phyloP scores from a whole-genome alignment of 2,888 invertebrate species.

The Dolichomitus sp. region DNA sequence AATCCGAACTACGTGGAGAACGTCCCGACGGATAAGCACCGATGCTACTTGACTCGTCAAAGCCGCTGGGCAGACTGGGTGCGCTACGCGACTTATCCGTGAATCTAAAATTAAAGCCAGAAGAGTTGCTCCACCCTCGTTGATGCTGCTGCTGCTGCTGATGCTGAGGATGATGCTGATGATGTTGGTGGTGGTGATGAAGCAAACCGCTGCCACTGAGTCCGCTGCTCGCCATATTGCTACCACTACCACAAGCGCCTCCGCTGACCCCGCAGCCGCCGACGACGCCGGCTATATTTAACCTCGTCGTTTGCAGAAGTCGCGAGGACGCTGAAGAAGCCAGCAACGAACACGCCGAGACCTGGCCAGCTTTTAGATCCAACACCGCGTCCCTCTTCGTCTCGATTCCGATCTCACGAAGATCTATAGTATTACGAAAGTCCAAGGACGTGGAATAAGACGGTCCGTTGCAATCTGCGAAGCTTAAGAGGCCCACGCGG shows the following conservation, averaged over 20 bases:
- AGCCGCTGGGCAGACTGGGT: slow-evolving; percentile 84
- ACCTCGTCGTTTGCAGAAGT: slow-evolving; percentile 77
- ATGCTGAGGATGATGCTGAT: slow-evolving; percentile 72
- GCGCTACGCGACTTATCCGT: slow-evolving; percentile 85
- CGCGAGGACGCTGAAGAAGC: slow-evolving; percentile 76
- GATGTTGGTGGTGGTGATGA: slow-evolving; percentile 69
- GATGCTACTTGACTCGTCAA: slow-evolving; percentile 74
- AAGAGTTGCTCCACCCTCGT: slow-evolving; percentile 76
- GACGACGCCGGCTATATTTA: slow-evolving; percentile 82
- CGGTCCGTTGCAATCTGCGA: slow-evolving; percentile 81
- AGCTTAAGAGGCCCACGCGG: slow-evolving; percentile 75
- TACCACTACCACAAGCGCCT: slow-evolving; percentile 55
- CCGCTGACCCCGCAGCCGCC: slow-evolving; percentile 65
- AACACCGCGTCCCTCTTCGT: slow-evolving; percentile 80
- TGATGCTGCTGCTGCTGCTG: slow-evolving; percentile 70
- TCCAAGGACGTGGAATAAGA: slow-evolving; percentile 78
- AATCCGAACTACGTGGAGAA: slow-evolving; percentile 50
- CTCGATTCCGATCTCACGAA: slow-evolving; percentile 83
- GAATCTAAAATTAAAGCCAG: slow-evolving; percentile 85
- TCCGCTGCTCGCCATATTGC: slow-evolving; percentile 70
- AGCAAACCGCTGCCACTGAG: slow-evolving; percentile 57
- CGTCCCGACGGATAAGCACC: slow-evolving; percentile 35
- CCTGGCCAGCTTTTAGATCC: slow-evolving; percentile 79
- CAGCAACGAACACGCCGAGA: slow-evolving; percentile 66
- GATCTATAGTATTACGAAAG: slow-evolving; percentile 83